Evolutionary conservation across 2,888 invertebrate genomes (phyloP), one percentile per base, ranked within the genome.

Genomic region (Phymatocera aterrima): DNA sequence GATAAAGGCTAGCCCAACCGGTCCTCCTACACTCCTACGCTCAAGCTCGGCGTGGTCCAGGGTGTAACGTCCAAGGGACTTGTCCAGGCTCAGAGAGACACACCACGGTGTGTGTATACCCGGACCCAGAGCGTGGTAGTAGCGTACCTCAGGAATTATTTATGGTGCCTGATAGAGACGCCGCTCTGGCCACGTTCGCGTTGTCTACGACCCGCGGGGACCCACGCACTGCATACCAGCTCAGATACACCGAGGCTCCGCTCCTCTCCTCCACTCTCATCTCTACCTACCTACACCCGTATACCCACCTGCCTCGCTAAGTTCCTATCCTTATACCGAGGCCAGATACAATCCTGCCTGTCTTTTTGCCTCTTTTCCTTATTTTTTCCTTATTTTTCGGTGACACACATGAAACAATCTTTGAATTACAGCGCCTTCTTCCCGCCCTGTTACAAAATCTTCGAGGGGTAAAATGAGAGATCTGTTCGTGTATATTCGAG

Each of bases 111-210:
- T 12, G n/a, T 18, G 5, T n/a, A 60, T 60, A 28, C 51, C n/a
- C 48, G 34, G 8, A 51, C 18, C n/a, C 31, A 10, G 34, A 34
- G 51, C 51, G 72, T 51, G 51, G 72, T 72, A 51, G 75, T 75
- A 75, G 75, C 75, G 54, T 75, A 75, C 34, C 54, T 57, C 48
- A 46, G 85, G 89, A 88, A 90, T 90, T 90, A 90, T 90, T 90
- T 90, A 89, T 89, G 90, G 88, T 88, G 87, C 87, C 88, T 90
- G 90, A 90, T 90, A 90, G 90, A 90, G 90, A 90, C 87, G 88
- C 89, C 75, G 75, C 75, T 75, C 15, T 40, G 75, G 75, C 75
- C 75, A 75, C 75, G 75, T 57, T 75, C 75, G 54, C 57, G 57
- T 75, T 75, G 75, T 75, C 72, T 72, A 48, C 48, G 48, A 72